Evolutionary conservation across 2,888 invertebrate species (phyloP), one percentile per base, ranked within the genome.

Genomic region (Syrphus vitripennis): DNA sequence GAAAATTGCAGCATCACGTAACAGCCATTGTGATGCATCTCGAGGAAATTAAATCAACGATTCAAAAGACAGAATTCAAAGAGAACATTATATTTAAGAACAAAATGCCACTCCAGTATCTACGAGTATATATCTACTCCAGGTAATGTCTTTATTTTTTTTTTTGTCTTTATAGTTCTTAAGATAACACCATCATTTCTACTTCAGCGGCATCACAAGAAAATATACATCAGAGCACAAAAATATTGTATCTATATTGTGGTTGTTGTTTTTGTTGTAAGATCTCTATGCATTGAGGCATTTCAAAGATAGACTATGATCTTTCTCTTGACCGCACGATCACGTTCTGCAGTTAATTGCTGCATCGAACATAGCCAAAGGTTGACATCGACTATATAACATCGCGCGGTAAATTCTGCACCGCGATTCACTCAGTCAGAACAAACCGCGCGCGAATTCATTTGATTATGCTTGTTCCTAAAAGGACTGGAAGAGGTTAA

Each of bases 301-400:
- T 55, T 86, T 77, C 81, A 50, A 69, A 75, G 69, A 81, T 48
- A 50, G 24, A 67, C 24, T 74, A 81, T 86, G 81, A 81, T 84
- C 84, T n/a, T n/a, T 72, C 48, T 76, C 72, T 78, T 86, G 86
- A 86, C 86, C 86, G 86, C 86, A 86, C 86, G 86, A 86, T 86
- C 86, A 86, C 86, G 86, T 82, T 86, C 82, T 65, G 63, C n/a
- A 86, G 86, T 86, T 86, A 86, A 86, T 86, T 86, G 86, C 77
- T 78, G 86, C 74, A 82, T 86, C 77, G 77, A 86, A 86, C 82
- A 86, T 86, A 86, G 86, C 86, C 84, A 86, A 86, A 86, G 81
- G 86, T 86, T 86, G 86, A 86, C 86, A 86, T 78, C 59, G 63
- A 76, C 55, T 77, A 48, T 71, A 45, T 65, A 71, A 61, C 59